Conservation (phyloP, 2,888 invertebrate genomes). For the Hydropsyche betteni region DNA sequence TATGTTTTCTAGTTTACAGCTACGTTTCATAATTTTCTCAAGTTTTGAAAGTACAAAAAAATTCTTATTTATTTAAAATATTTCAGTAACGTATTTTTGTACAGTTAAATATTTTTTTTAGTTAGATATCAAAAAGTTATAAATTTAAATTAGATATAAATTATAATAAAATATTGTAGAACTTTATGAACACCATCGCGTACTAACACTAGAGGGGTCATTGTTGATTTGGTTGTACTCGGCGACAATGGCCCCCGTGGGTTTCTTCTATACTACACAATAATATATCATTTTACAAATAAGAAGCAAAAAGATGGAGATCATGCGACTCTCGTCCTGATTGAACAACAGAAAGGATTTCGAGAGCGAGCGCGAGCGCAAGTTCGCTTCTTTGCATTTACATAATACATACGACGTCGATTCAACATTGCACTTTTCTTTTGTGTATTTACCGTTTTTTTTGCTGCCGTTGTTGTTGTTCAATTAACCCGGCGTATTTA, state of each 20-base stretch:
- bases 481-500: constrained; percentile 8
- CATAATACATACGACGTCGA: constrained; percentile 4
- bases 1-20: too few species aligned
- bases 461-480: constrained; percentile 1
- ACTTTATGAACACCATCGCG: too few species aligned
- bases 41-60: too few species aligned
- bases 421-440: background rate
- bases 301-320: constrained; percentile 1
- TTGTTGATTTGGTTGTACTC: constrained; percentile 12
- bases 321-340: constrained; percentile 14
- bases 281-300: too few species aligned
- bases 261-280: too few species aligned
- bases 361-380: background rate
- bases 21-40: too few species aligned
- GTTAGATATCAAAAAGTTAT: too few species aligned
- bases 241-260: constrained; percentile 6
- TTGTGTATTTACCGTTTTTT: background rate
- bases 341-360: constrained; percentile 29
- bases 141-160: too few species aligned
- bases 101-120: too few species aligned
- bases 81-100: too few species aligned
- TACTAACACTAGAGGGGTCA: background rate
- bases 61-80: too few species aligned
- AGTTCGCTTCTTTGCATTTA: constrained; percentile 7
- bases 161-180: too few species aligned